Base-by-base conservation (phyloP, 2,888 invertebrate species). In the Therioaphis trifolii region DNA sequence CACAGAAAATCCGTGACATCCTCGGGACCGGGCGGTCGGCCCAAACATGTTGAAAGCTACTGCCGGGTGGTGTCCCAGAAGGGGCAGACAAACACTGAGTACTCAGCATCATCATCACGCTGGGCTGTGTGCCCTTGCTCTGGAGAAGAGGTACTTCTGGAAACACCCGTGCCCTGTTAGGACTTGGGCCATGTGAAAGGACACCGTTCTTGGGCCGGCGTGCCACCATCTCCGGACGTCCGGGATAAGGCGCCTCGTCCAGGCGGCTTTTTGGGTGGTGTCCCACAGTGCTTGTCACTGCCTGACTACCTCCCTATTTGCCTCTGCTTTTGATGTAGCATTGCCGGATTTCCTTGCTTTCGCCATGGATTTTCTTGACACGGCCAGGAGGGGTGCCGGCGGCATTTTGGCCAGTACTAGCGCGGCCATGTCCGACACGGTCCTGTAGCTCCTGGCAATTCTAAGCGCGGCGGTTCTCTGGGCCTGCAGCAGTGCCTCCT, bases 401-500 rank as follows among this genome's bases (percentile, higher is more conserved):
- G 55, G 55, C 66, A 40, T 40, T 12, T 9, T 15, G 3, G 66
- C 66, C 40, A 66, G n/a, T n/a, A n/a, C n/a, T n/a, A n/a, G n/a
- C n/a, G n/a, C n/a, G n/a, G n/a, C n/a, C n/a, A n/a, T n/a, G 40
- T 66, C 66, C 3, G 40, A 66, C 40, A 66, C 66, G 12, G 66
- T n/a, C 40, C n/a, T 40, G 11, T n/a, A n/a, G 11, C 40, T 40
- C 3, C 40, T 55, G 55, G 21, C 55, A n/a, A 66, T 11, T 11
- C 66, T 5, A 0, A 66, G 66, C 9, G 66, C 66, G 11, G 66
- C 66, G 5, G 11, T 66, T 3, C 66, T 66, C 66, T 66, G 66
- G 0, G 66, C 66, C n/a, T 66, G 66, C n/a, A 66, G 0, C 66
- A 66, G n/a, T 12, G 40, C n/a, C 0, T 40, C n/a, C n/a, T 40